These are phyloP conservation scores for Argyresthia albistria DNA, from an alignment of 2,888 invertebrate genomes.

Conservation along the genomic window DNA sequence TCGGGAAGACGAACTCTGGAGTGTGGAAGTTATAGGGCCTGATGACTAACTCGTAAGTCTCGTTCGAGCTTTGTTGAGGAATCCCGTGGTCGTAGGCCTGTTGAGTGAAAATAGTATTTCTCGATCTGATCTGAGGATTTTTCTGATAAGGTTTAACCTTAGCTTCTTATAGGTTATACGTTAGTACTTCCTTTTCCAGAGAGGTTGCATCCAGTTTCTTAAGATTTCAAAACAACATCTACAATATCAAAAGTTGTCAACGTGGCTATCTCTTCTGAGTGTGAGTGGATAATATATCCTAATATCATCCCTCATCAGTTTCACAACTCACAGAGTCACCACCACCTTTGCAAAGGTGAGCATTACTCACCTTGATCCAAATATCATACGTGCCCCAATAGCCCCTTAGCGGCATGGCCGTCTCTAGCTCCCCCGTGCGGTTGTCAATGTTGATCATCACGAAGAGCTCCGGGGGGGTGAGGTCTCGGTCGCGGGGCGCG, in stretches of 20 bases:
- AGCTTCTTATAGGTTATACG: too few relatives aligned
- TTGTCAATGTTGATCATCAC: constrained; percentile 37
- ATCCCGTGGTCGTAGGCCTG: constrained; percentile 72
- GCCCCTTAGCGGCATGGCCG: constrained; percentile 51
- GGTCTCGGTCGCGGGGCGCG: constrained; percentile 27
- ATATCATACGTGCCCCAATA: constrained; percentile 73
- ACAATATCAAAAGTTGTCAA: too few relatives aligned
- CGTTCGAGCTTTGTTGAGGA: constrained; percentile 37
- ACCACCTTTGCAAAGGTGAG: too few relatives aligned
- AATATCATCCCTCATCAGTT: too few relatives aligned
- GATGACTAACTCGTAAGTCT: constrained; percentile 55
- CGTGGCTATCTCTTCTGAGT: too few relatives aligned
- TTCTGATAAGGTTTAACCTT: too few relatives aligned
- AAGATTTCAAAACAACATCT: too few relatives aligned
- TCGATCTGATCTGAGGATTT: too few relatives aligned
- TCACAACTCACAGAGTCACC: too few relatives aligned
- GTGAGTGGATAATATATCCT: too few relatives aligned
- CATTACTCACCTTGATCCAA: constrained; percentile 51
- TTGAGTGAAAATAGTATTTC: constrained; percentile 6
- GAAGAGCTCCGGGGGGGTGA: constrained; percentile 31
- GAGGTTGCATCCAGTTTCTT: too few relatives aligned
- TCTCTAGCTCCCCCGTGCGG: constrained; percentile 50
- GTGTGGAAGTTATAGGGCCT: constrained; percentile 71
- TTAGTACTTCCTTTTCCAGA: too few relatives aligned
- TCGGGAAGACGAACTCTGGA: constrained; percentile 69